Evolutionary conservation across 2,888 invertebrate species (phyloP), one percentile per base, ranked within the genome.

Genomic region (Orthosia cruda): DNA sequence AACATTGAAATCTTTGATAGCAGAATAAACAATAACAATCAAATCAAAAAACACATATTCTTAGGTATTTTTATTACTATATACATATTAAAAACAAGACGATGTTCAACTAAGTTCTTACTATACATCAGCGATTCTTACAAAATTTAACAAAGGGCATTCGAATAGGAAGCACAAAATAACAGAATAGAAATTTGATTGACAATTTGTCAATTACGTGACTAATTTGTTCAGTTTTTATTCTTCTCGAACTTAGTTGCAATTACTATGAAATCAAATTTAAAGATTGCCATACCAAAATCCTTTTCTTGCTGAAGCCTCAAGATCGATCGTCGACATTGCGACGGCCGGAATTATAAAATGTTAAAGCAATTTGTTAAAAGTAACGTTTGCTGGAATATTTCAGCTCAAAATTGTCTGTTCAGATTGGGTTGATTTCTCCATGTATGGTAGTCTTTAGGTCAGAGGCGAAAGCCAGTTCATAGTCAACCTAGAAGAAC

Each of bases 401-500:
- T 32, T 32, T 32, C 40, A 40, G 40, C 40, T 0, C 40, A 40
- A 40, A 40, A 40, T 9, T 4, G 0, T 61, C 16, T 12, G 4
- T 52, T 76, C 7, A 76, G 32, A 54, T 20, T n/a, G 2, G n/a
- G n/a, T 45, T 54, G 40, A 59, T 69, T 26, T 61, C 23, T 13
- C 13, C 45, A 70, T 55, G 54, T 77, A 61, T 45, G 54, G 54
- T n/a, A 68, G 26, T 45, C 13, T 47, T 58, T 47, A 54, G 50
- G 7, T 20, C 73, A 61, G 50, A 69, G n/a, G 50, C 40, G 18
- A 45, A 54, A 54, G 32, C 20, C 4, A 20, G 45, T 58, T 65
- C 32, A 77, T 73, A 45, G n/a, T 87, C 75, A 87, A 61, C 99
- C 99, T 78, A 99, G 97, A 74, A 99, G 97, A 83, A 99, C 99